phyloP scores from a whole-genome alignment of 2,113 vertebrate genomes.

The Sakesphorus luctuosus region DNA sequence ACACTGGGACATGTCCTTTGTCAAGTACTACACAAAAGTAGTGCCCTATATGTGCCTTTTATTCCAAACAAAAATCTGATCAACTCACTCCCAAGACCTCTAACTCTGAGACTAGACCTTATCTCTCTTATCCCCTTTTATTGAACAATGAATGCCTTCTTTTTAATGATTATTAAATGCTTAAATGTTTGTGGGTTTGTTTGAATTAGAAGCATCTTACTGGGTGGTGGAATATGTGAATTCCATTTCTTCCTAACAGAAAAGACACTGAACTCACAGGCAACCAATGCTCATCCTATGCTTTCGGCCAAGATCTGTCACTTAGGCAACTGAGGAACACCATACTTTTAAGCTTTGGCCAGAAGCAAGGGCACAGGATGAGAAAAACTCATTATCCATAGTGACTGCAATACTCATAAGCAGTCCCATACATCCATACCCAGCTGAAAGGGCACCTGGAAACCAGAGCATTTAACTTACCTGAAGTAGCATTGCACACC shows the following conservation, averaged over 20 bases:
- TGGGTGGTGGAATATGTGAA: neutral
- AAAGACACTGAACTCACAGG: neutral
- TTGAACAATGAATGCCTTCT: neutral
- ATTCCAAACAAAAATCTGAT: neutral
- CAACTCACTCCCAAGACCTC: accelerated
- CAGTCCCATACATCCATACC: neutral
- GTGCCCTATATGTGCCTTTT: neutral
- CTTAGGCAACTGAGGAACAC: neutral
- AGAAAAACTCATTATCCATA: neutral
- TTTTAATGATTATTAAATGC: neutral
- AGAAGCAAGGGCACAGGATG: neutral
- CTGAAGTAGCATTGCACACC: neutral
- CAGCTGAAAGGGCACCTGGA: neutral
- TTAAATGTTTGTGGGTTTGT: neutral
- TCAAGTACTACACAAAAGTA: neutral
- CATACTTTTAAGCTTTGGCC: neutral
- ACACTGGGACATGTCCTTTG: accelerated
- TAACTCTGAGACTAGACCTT: neutral
- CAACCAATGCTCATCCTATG: neutral
- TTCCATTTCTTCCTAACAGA: neutral
- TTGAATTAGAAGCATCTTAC: neutral
- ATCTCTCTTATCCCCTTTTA: neutral
- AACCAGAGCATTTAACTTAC: neutral
- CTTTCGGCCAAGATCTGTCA: neutral
- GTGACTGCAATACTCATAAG: neutral